Conservation (phyloP, 2,888 invertebrate genomes). For the Dynastes hyllus region DNA sequence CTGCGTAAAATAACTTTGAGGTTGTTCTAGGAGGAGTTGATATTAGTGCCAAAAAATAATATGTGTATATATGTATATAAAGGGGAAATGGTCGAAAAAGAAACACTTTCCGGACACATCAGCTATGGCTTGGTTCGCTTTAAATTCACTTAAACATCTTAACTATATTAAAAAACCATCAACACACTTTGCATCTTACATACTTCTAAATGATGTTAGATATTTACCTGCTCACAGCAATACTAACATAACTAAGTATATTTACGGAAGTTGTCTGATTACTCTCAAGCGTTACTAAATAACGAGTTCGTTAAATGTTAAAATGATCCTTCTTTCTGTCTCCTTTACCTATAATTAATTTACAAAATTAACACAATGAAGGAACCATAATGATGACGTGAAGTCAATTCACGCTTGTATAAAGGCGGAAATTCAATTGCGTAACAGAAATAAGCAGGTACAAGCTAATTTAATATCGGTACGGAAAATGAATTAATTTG, state of each 20-base stretch:
- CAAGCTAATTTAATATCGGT: conserved; percentile 19
- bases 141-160: no score
- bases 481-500: conserved; percentile 16
- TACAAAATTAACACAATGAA: not conserved
- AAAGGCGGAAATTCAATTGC: not conserved
- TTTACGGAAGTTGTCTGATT: conserved; percentile 30
- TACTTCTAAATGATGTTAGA: not conserved
- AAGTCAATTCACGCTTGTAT: conserved; percentile 3
- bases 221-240: not conserved
- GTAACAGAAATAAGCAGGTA: conserved; percentile 20
- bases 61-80: no score
- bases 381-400: conserved; percentile 2
- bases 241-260: not conserved
- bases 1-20: no score
- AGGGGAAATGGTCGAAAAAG: no score
- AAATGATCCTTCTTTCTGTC: not conserved
- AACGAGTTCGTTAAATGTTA: conserved; percentile 41
- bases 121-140: no score
- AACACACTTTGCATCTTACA: no score
- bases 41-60: no score
- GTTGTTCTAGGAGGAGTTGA: no score
- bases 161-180: no score
- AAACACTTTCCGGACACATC: no score
- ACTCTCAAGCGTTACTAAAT: conserved; percentile 38
- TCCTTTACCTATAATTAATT: not conserved